Base-by-base conservation (phyloP, 1,140 invertebrate genomes). In the Musca domestica region DNA sequence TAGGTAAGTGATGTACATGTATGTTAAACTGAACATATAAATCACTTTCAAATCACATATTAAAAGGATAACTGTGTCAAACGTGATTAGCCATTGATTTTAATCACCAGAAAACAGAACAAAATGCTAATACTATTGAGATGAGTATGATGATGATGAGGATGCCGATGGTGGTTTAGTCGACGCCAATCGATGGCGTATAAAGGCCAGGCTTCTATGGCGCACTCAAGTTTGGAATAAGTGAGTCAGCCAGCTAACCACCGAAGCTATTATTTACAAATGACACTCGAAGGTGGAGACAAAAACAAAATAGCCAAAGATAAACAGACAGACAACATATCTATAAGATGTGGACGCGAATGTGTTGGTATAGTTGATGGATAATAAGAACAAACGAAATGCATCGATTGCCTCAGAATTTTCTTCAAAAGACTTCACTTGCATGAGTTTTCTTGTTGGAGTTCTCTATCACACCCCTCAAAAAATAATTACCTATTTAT, bases 11-110 rank as follows among this genome's bases (percentile, higher is more conserved):
- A 10, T 41, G 12, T 41, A 10, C 12, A 41, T 41, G 34, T 41
- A 7, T 41, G 34, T 41, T 9, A 5, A 41, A 41, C 34, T 41
- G 12, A 41, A 41, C 6, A 41, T 41, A 41, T 41, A 41, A 41
- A 61, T 34, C 27, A 34, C 56, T 34, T 56, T 56, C 22, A 56
- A 56, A 61, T 30, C 34, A 56, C 52, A n/a, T n/a, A n/a, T n/a
- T n/a, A n/a, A n/a, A n/a, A n/a, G 56, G 56, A 61, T 61, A 61
- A 61, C 27, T 61, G 22, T 61, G 56, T 61, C 56, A 61, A 61
- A 61, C 56, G 56, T 61, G 56, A 34, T 61, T 61, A 61, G 27
- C 25, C 19, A 19, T 12, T 19, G 56, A 61, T 61, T 61, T 34
- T 34, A 61, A 61, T 61, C 56, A 19, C 19, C 27, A 61, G 17